These are phyloP conservation scores for Eunapius fragilis DNA, from an alignment of 37 sponge, comb jelly and placozoan species.

Conservation along the genomic window DNA sequence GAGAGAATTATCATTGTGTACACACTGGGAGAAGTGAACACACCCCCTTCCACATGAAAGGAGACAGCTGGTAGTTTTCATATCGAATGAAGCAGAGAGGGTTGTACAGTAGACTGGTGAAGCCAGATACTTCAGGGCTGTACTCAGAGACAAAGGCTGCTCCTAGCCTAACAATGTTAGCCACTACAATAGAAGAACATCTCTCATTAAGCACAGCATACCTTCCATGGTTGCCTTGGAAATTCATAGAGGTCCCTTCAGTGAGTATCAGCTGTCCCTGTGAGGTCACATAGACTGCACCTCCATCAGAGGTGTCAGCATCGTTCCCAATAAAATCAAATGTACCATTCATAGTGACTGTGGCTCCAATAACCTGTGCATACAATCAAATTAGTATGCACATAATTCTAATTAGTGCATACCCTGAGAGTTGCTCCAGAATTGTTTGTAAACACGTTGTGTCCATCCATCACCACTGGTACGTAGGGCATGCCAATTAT, in stretches of 20 bases:
- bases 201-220: not conserved
- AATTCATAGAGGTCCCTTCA: constrained; percentile 2
- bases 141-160: constrained; percentile 27
- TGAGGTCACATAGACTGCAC: constrained; percentile 29
- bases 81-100: constrained; percentile 55
- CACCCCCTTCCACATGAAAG: constrained; percentile 31
- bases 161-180: not conserved
- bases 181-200: not conserved
- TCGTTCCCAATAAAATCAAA: constrained; percentile 15
- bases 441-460: constrained; percentile 7
- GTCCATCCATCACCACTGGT: constrained; percentile 12
- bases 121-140: not conserved
- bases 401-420: not conserved
- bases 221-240: constrained; percentile 14
- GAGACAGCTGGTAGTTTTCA: constrained; percentile 7
- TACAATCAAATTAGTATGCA: not conserved
- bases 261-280: constrained; percentile 40
- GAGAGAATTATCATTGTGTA: not conserved
- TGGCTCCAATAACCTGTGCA: constrained; percentile 31
- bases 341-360: constrained; percentile 10
- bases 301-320: constrained; percentile 13
- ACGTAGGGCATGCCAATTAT: not conserved
- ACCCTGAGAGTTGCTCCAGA: constrained; percentile 14
- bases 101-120: constrained; percentile 32
- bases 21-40: not conserved